phyloP scores from a whole-genome alignment of 1,140 invertebrate species.

The Trachymyrmex septentrionalis region DNA sequence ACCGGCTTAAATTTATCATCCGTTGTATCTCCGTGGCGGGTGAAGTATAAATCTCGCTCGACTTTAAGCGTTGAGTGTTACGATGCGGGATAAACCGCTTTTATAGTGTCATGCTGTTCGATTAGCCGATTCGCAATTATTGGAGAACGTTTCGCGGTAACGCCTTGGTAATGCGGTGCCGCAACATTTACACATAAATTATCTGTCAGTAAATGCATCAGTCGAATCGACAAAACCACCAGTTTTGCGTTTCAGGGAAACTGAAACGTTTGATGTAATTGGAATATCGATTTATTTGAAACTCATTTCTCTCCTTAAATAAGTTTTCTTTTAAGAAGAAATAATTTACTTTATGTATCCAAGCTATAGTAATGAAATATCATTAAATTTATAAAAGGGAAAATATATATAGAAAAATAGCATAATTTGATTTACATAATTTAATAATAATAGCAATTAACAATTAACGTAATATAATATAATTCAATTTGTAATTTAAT shows the following conservation, averaged over 20 bases:
- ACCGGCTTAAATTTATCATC: constrained; percentile 47
- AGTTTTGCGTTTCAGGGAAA: constrained; percentile 33
- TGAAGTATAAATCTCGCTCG: constrained; percentile 43
- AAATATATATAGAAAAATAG: not conserved
- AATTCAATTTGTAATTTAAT: not conserved
- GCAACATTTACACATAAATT: constrained; percentile 60
- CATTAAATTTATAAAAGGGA: not conserved
- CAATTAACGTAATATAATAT: not conserved
- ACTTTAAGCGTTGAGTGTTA: constrained; percentile 29
- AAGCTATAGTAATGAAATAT: not conserved
- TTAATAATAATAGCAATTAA: constrained; percentile 13
- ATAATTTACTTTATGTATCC: not conserved
- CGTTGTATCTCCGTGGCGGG: constrained; percentile 5
- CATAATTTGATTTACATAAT: not conserved
- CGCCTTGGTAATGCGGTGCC: constrained; percentile 51
- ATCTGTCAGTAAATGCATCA: constrained; percentile 39
- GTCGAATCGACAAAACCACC: constrained; percentile 44
- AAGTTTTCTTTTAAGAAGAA: not conserved
- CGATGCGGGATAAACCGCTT: constrained; percentile 59
- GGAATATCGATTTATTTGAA: constrained; percentile 13
- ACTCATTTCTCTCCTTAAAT: constrained; percentile 15
- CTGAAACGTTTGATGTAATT: constrained; percentile 43
- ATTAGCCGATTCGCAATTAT: constrained; percentile 62
- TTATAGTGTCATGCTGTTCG: constrained; percentile 56
- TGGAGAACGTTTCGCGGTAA: constrained; percentile 60